These are phyloP conservation scores for Lutra lutra DNA, from an alignment of 2,797 vertebrate genomes.

Conservation along the genomic window DNA sequence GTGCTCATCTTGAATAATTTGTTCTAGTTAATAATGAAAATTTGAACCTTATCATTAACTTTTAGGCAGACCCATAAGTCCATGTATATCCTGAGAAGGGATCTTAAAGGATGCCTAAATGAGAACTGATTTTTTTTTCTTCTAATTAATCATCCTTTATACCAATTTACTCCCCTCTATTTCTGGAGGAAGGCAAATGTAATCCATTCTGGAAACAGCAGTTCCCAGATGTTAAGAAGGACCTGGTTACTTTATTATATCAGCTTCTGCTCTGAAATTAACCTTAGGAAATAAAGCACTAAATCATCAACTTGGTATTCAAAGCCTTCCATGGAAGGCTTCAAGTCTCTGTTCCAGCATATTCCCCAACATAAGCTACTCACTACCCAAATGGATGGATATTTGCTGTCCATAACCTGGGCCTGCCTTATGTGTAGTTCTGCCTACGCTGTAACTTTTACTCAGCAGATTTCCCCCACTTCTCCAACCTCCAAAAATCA, in stretches of 20 bases:
- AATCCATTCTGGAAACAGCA: background rate
- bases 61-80: background rate
- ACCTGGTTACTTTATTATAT: conserved; percentile 24
- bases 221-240: conserved; percentile 29
- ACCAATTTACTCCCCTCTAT: background rate
- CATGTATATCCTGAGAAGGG: background rate
- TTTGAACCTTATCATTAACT: conserved; percentile 34
- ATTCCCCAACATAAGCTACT: background rate
- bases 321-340: background rate
- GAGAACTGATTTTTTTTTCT: background rate
- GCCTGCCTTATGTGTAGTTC: background rate
- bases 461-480: background rate
- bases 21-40: conserved; percentile 24
- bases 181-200: conserved; percentile 4
- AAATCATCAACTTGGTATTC: background rate
- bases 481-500: conserved; percentile 23
- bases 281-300: conserved; percentile 1
- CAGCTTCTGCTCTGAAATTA: conserved; percentile 57
- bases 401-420: background rate
- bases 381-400: background rate
- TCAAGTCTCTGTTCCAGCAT: background rate
- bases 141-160: background rate
- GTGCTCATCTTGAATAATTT: conserved; percentile 54
- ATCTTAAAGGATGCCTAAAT: background rate
- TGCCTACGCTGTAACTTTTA: background rate